Base-by-base conservation (phyloP, 2,888 invertebrate genomes). In the Zaprionus obscuricornis region DNA sequence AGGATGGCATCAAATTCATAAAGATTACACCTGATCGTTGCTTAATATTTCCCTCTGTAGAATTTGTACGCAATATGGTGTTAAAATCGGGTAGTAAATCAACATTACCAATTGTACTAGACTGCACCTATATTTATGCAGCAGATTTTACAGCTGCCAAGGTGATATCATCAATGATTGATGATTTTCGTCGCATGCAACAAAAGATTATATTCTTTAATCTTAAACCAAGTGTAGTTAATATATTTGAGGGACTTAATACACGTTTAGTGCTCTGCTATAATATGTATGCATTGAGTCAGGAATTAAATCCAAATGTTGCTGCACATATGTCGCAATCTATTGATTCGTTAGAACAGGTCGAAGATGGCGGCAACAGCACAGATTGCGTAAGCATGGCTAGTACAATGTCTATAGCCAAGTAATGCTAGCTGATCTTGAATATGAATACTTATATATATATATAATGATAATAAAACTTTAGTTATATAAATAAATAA, bases 111-210 rank as follows among this genome's bases (percentile, higher is more conserved):
- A 95, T 96, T 29, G 96, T 96, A 17, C 93, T 97, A 46, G 96
- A 97, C 90, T 96, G 96, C 90, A 94, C 95, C 40, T 96, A 96
- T 89, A 95, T 96, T 85, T 96, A 96, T 90, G 95, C 95, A 57
- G 96, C 96, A 0, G 96, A 97, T 91, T 97, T 93, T 89, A 96
- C 96, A 0, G 96, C 96, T 3, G 96, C 96, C 60, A 94, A 94
- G 87, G 95, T 94, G 62, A 93, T 96, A 71, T 93, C 94, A 82
- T 93, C 93, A 72, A 91, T 96, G 57, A 94, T 95, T 3, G 92
- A 92, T 51, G 95, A 96, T 88, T 96, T 96, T 89, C 92, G 93
- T 31, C 90, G 90, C 18, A 92, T 95, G 43, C 92, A 93, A 20
- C 96, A 96, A 88, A 94, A 95, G 40, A 91, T 96, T n/a, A 93